A percentile compares a stretch with the other conserved stretches of the same genome.
Evolutionary conservation across 2,113 vertebrate species (phyloP).

Genomic region (Himantopus leucocephalus): DNA sequence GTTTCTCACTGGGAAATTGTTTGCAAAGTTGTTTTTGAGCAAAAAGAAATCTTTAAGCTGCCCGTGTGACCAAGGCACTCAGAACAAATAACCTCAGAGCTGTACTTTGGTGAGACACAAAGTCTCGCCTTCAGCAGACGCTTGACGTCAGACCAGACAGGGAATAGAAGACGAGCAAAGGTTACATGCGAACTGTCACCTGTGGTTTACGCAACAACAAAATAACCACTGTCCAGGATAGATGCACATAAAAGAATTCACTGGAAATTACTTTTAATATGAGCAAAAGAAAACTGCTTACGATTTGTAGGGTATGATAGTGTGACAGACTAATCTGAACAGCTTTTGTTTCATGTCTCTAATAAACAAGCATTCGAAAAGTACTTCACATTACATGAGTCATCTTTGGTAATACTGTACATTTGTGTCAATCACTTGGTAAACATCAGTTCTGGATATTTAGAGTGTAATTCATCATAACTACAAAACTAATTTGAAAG

Average conservation of each 20-base stretch:
- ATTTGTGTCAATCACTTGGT: neutral
- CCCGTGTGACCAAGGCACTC: neutral
- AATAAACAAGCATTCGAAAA: neutral
- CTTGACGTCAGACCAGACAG: neutral
- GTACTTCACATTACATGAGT: neutral
- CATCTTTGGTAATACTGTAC: conserved; percentile 17
- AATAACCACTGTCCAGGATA: neutral
- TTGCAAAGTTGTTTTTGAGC: neutral
- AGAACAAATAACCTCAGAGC: neutral
- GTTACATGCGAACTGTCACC: neutral
- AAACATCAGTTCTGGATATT: neutral
- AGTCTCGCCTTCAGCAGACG: neutral
- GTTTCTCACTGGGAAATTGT: neutral
- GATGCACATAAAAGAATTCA: neutral
- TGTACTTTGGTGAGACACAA: neutral
- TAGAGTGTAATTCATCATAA: neutral
- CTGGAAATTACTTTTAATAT: conserved; percentile 23
- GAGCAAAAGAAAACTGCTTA: neutral
- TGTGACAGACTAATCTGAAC: neutral
- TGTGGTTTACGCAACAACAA: neutral
- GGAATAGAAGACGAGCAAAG: neutral
- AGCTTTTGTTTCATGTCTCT: neutral
- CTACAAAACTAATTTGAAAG: neutral
- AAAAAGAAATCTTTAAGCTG: neutral
- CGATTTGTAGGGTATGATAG: neutral